Base-by-base conservation (phyloP, 1,140 invertebrate genomes). In the Bactericera cockerelli region DNA sequence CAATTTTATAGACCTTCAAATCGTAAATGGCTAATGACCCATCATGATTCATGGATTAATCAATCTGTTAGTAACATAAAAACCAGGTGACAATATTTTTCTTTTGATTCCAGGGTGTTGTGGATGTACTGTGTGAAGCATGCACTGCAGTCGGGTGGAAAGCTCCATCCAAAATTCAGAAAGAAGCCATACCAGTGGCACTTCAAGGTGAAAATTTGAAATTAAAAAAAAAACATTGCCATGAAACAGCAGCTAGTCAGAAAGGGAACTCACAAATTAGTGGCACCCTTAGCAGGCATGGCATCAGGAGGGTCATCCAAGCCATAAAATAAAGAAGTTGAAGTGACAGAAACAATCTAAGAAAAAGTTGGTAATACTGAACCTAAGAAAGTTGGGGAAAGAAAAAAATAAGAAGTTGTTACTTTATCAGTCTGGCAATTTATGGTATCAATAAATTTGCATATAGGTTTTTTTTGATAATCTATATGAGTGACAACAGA, bases 121-220 rank as follows among this genome's bases (percentile, higher is more conserved):
- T 87, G 36, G 93, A 97, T 67, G 82, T 84, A 2, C 70, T 99
- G 25, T 93, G 89, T 72, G 85, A 93, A 76, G 88, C 93, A 0
- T 97, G 93, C 75, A 79, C 86, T 66, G 79, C 86, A 63, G 74
- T 98, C 59, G 93, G 95, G 79, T 99, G 96, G 96, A 89, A 83
- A 67, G 71, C 74, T 26, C 95, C 96, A 2, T 87, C 93, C 6
- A 92, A 92, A 74, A 98, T 99, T 68, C 96, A 99, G 71, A 80
- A 76, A 42, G 92, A 98, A 76, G 79, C 94, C 1, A 89, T 98
- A 68, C 94, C 95, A 8, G 69, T 93, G 14, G 86, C 92, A 2
- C 70, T 98, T 26, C 73, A 89, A 77, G 93, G 93, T 75, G 70
- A 57, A 19, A 56, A 10, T 3, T 58, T 38, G 2, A 55, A n/a